Evolutionary conservation across 2,113 vertebrate species (phyloP).

Genomic region (Callopanchax toddi): DNA sequence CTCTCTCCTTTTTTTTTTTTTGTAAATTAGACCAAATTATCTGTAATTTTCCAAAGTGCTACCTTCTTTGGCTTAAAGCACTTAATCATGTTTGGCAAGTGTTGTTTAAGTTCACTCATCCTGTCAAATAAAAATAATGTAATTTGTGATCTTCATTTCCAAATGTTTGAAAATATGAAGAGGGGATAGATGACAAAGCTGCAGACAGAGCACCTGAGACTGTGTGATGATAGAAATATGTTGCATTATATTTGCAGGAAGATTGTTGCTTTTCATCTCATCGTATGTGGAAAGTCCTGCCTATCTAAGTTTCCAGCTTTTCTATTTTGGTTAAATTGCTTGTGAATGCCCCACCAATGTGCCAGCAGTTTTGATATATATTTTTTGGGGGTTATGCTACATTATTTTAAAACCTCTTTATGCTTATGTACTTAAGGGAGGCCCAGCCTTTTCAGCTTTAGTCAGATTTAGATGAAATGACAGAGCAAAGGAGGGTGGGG

Average conservation of each 20-base stretch:
- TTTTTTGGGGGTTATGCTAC: constrained; percentile 37
- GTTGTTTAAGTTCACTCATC: constrained; percentile 67
- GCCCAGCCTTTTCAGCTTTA: constrained; percentile 44
- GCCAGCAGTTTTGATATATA: constrained; percentile 39
- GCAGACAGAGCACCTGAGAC: constrained; percentile 13
- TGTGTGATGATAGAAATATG: neutral
- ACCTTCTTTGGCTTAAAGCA: constrained; percentile 58
- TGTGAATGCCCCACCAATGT: constrained; percentile 15
- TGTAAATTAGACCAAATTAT: constrained; percentile 78
- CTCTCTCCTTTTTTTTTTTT: constrained; percentile 39
- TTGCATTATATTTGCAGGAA: neutral
- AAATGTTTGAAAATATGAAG: constrained; percentile 41
- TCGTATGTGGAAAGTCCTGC: constrained; percentile 21
- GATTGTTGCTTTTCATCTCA: constrained; percentile 12
- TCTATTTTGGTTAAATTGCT: constrained; percentile 22
- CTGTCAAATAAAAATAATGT: constrained; percentile 50
- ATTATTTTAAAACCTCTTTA: constrained; percentile 64
- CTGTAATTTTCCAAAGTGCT: constrained; percentile 80
- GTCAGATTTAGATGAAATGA: constrained; percentile 77
- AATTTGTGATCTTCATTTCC: constrained; percentile 50
- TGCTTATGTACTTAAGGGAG: constrained; percentile 60
- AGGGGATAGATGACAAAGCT: constrained; percentile 1
- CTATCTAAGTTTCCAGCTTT: constrained; percentile 1
- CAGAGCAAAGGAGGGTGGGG: constrained; percentile 75
- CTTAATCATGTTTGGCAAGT: constrained; percentile 70